Conservation (phyloP, 2,797 vertebrate species). For the Mormyrops attenuatus region DNA sequence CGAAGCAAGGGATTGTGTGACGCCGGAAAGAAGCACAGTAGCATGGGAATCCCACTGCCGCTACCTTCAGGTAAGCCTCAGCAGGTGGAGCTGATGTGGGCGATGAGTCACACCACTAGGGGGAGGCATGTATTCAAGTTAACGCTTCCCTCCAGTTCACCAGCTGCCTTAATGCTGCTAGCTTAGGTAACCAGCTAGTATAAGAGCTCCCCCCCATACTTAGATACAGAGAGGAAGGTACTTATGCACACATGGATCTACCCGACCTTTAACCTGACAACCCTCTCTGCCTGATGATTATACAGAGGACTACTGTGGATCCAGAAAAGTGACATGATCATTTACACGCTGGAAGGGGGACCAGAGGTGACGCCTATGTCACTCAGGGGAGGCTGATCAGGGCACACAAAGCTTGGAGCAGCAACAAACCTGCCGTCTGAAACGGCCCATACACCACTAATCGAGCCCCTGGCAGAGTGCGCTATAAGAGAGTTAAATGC, state of each 20-base stretch:
- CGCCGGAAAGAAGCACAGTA: not conserved
- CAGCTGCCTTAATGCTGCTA: not conserved
- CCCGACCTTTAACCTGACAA: not conserved
- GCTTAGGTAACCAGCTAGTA: not conserved
- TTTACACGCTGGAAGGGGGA: not conserved
- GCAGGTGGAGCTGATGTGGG: not conserved
- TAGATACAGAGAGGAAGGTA: not conserved
- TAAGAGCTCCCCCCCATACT: not conserved
- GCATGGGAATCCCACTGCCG: not conserved
- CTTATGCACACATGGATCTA: not conserved
- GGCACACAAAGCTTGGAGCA: not conserved
- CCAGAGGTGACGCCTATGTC: not conserved
- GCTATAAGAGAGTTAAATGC: not conserved
- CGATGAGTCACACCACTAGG: not conserved
- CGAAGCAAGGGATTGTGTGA: not conserved
- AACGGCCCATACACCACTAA: not conserved
- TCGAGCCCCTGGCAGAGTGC: not conserved
- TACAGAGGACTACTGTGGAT: not conserved
- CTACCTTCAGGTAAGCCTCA: not conserved
- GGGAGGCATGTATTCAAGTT: not conserved
- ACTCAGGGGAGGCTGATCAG: not conserved
- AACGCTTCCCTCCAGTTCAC: not conserved
- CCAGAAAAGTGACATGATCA: not conserved
- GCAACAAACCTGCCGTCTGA: not conserved
- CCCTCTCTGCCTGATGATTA: not conserved